phyloP scores from a whole-genome alignment of 2,797 vertebrate species.

The Gobionotothen gibberifrons region DNA sequence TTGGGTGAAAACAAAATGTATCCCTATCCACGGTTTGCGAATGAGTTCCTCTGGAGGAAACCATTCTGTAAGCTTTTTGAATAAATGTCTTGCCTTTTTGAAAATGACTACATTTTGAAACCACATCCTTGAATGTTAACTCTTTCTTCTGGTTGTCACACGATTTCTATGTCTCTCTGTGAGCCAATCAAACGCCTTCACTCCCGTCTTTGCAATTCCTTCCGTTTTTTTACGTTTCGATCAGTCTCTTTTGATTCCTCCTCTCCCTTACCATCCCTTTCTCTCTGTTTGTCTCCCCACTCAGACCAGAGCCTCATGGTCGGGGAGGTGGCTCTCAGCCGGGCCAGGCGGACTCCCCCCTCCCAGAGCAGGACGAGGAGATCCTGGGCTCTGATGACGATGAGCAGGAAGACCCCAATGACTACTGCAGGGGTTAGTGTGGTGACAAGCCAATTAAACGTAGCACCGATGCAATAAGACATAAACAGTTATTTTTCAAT shows the following conservation, averaged over 20 bases:
- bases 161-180: neutral
- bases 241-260: neutral
- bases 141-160: neutral
- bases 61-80: neutral
- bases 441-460: neutral
- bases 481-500: neutral
- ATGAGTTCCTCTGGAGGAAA: slow-evolving; percentile 15
- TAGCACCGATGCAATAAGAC: neutral
- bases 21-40: neutral
- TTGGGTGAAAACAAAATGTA: slow-evolving; percentile 1
- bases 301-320: slow-evolving; percentile 91
- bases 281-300: slow-evolving; percentile 13
- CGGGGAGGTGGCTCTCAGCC: slow-evolving; percentile 85
- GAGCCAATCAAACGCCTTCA: neutral
- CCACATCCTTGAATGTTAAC: neutral
- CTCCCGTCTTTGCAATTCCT: neutral
- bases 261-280: neutral
- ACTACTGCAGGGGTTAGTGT: slow-evolving; percentile 94
- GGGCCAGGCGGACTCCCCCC: slow-evolving; percentile 87
- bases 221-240: neutral
- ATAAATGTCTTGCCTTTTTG: neutral
- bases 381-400: slow-evolving; percentile 97
- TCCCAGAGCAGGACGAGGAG: slow-evolving; percentile 91
- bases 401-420: slow-evolving; percentile 97
- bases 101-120: neutral